Evolutionary conservation across 2,113 vertebrate genomes (phyloP), one percentile per base, ranked within the genome.

Genomic region (Tricholaema leucomelas): DNA sequence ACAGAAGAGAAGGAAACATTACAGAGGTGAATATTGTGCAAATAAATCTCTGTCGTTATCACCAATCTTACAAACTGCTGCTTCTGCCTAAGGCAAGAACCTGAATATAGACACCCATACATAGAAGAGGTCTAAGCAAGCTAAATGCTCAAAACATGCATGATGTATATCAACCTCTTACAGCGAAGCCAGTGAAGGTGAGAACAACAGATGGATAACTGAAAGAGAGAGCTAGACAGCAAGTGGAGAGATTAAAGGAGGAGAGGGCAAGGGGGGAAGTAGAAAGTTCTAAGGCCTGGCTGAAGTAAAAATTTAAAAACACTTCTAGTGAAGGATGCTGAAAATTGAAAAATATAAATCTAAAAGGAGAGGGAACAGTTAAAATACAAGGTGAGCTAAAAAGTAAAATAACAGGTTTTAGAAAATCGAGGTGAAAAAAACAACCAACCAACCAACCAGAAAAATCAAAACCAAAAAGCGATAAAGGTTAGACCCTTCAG

Each of bases 11-110:
- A 87, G 21, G 42, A 92, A 87, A 90, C 81, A 89, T 91, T 89
- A 80, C 15, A 59, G 64, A 89, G 67, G 63, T 33, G 11, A 80
- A 75, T 72, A 86, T 70, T 70, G 86, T 81, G 30, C 44, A 90
- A 95, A 87, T 76, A 92, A 84, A 95, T 91, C 90, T 88, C 79
- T 81, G 73, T 19, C 87, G 87, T 4, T 40, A 81, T 70, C 63
- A 69, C 67, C 40, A 48, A 15, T 70, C 80, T 73, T 78, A 85
- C 59, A 86, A 85, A 92, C 76, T 64, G 46, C 55, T 79, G 28
- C 33, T 91, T 55, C 2, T 6, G 74, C 83, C 81, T 73, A 81
- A 84, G 70, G 59, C 69, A 84, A 91, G 66, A 33, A 70, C 27
- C 21, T 60, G 70, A 78, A 79, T 70, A 59, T 24, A 79, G 77